Conservation (phyloP, 1,140 invertebrate genomes). For the Drosophila oshimai region DNA sequence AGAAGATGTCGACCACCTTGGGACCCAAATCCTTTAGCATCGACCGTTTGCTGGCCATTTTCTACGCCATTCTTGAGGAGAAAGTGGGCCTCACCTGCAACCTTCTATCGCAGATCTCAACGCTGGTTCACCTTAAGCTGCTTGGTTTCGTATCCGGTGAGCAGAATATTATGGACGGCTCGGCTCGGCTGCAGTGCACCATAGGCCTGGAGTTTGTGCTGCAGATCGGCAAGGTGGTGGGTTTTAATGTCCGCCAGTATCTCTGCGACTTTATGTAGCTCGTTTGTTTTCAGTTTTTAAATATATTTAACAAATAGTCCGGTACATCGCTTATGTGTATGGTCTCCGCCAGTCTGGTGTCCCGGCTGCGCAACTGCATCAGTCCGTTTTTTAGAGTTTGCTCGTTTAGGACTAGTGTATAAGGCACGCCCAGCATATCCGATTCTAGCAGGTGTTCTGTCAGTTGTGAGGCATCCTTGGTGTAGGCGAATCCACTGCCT, state of each 20-base stretch:
- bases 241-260: slow-evolving; percentile 89
- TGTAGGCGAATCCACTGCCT: slow-evolving; percentile 27
- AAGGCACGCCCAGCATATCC: slow-evolving; percentile 83
- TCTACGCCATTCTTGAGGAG: slow-evolving; percentile 94
- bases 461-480: not conserved
- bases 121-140: slow-evolving; percentile 88
- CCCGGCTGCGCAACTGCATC: slow-evolving; percentile 87
- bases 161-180: slow-evolving; percentile 85
- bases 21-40: slow-evolving; percentile 92
- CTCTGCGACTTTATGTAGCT: slow-evolving; percentile 87
- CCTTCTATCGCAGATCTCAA: slow-evolving; percentile 90
- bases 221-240: slow-evolving; percentile 87
- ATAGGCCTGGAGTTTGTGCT: slow-evolving; percentile 88
- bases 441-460: slow-evolving; percentile 56
- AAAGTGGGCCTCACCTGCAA: slow-evolving; percentile 92
- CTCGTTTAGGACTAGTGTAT: slow-evolving; percentile 85
- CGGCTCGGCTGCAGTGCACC: slow-evolving; percentile 88
- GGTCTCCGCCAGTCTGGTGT: slow-evolving; percentile 86
- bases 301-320: slow-evolving; percentile 79
- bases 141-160: slow-evolving; percentile 86
- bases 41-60: slow-evolving; percentile 94
- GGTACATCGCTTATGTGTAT: slow-evolving; percentile 80
- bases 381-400: slow-evolving; percentile 89
- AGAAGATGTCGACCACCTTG: slow-evolving; percentile 83
- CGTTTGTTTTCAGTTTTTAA: slow-evolving; percentile 36